phyloP scores from a whole-genome alignment of 2,113 vertebrate genomes.

The Zosterops japonicus region DNA sequence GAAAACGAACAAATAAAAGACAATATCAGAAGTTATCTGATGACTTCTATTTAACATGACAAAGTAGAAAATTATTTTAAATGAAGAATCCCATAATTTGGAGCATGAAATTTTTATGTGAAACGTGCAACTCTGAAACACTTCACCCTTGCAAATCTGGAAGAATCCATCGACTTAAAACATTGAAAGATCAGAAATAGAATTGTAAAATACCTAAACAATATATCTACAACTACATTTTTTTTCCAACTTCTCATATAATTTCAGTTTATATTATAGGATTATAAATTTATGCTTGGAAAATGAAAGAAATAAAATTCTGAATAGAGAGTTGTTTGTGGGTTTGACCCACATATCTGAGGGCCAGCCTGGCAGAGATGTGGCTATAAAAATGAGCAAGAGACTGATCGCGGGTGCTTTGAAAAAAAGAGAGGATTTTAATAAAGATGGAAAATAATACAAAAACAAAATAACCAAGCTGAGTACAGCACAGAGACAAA shows the following conservation, averaged over 20 bases:
- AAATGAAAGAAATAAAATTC: neutral
- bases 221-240: neutral
- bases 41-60: neutral
- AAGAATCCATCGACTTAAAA: neutral
- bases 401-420: too few relatives aligned
- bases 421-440: too few relatives aligned
- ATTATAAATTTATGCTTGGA: neutral
- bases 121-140: neutral
- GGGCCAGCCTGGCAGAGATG: too few relatives aligned
- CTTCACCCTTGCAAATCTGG: neutral
- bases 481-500: too few relatives aligned
- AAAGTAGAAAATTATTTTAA: neutral
- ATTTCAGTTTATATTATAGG: neutral
- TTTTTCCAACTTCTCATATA: neutral
- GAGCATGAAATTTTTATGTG: neutral
- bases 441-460: too few relatives aligned
- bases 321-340: neutral
- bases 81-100: neutral
- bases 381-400: too few relatives aligned
- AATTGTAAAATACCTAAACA: neutral
- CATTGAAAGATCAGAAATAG: accelerated
- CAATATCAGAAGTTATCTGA: neutral
- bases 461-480: too few relatives aligned
- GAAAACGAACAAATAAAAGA: neutral
- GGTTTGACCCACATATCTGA: too few relatives aligned